These are phyloP conservation scores for Haplochromis vanheusdeni DNA, from an alignment of 2,113 vertebrate species.

Conservation along the genomic window DNA sequence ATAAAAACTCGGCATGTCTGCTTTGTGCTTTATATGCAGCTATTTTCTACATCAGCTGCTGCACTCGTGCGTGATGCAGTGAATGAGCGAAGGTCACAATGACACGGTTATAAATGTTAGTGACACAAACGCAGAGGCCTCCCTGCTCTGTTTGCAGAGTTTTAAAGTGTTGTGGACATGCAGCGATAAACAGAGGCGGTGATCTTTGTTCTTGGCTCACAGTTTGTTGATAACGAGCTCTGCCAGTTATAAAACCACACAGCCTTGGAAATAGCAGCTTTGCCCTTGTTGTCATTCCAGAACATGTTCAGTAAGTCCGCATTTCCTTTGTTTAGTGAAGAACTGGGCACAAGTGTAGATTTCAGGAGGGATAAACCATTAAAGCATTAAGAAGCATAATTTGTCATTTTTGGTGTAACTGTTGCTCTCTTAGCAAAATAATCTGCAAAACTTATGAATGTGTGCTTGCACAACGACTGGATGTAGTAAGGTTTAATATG, in stretches of 20 bases:
- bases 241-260: background rate
- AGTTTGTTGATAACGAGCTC: background rate
- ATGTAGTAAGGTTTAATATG: background rate
- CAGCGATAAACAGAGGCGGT: background rate
- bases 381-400: background rate
- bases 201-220: background rate
- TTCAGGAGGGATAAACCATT: background rate
- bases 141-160: background rate
- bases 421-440: background rate
- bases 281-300: background rate
- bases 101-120: background rate
- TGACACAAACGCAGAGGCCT: background rate
- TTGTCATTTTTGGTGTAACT: background rate
- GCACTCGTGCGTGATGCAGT: background rate
- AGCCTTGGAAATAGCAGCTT: background rate
- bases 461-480: background rate
- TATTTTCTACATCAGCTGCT: background rate
- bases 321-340: background rate
- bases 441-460: rapidly evolving
- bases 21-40: background rate
- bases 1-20: background rate
- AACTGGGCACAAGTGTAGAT: background rate
- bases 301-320: background rate
- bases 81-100: background rate
- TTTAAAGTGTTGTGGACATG: background rate